Evolutionary conservation across 2,888 invertebrate genomes (phyloP), one percentile per base, ranked within the genome.

Genomic region (Diaperis boleti): DNA sequence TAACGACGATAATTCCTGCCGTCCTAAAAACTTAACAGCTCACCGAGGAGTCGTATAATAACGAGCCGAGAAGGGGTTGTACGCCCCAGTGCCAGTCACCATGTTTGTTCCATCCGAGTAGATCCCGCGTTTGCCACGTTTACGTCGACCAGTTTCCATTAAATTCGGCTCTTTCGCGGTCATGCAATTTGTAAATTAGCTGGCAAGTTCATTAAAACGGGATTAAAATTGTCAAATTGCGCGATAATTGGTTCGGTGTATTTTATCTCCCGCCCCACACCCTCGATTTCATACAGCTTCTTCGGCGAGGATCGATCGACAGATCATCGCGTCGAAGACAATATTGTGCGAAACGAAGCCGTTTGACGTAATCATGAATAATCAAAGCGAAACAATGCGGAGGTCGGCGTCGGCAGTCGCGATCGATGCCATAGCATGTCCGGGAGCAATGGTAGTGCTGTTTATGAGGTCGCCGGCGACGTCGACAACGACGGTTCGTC

Each of bases 401-500:
- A 64, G 54, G 26, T 59, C 31, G 59, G 47, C 61, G 61, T 61
- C 55, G 64, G 60, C 49, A 49, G 64, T 54, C 42, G 54, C 64
- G 64, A 64, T 64, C 64, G 64, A 64, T 64, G 64, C 55, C 31
- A 59, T 69, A 61, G 69, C 72, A 74, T 77, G 76, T 76, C 72
- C 72, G 73, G 71, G 69, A 67, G 75, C 72, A 73, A 72, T 74
- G 70, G 69, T 72, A 56, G 63, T 60, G 62, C 66, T 68, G 62
- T 70, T 69, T 69, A 71, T 71, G 70, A 71, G 72, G 70, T 70
- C 66, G 71, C 66, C 70, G 72, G 71, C 77, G 77, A 76, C 78
- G 75, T 66, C 71, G 72, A 66, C 74, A 73, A 71, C 74, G 74
- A 69, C 72, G 67, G 70, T 72, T 59, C 76, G 80, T 80, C 80